A percentile compares a stretch with the other conserved stretches of the same genome.
These are phyloP conservation scores for Heliocidaris erythrogramma DNA, from an alignment of 35 echinoderm and acorn worm genomes.

Conservation along the genomic window DNA sequence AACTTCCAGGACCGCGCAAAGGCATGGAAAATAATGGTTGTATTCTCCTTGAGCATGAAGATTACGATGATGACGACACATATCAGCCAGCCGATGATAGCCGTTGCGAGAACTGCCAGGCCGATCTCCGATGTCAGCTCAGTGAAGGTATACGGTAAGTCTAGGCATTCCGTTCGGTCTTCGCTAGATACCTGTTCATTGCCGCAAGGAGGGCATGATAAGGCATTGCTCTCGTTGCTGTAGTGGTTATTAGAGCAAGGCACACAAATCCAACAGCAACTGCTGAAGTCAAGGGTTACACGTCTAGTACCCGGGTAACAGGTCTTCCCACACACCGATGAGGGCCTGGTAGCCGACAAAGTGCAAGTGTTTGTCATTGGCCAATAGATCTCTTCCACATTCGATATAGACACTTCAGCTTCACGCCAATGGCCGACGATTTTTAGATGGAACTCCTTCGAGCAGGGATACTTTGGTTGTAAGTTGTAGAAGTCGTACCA, in stretches of 20 bases:
- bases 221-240: constrained; percentile 51
- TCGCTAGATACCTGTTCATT: constrained; percentile 57
- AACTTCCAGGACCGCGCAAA: constrained; percentile 43
- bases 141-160: constrained; percentile 48
- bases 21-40: constrained; percentile 56
- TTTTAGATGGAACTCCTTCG: constrained; percentile 18
- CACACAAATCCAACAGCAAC: constrained; percentile 80
- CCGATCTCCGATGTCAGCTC: constrained; percentile 22
- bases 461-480: constrained; percentile 45
- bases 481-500: constrained; percentile 76
- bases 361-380: constrained; percentile 22
- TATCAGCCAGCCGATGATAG: constrained; percentile 41
- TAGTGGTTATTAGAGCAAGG: constrained; percentile 63
- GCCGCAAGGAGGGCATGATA: constrained; percentile 50
- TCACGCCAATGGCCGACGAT: constrained; percentile 45
- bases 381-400: constrained; percentile 47
- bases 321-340: constrained; percentile 58
- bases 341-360: neutral
- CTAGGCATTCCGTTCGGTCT: constrained; percentile 62
- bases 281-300: constrained; percentile 23
- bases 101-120: constrained; percentile 15
- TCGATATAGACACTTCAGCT: neutral
- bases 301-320: constrained; percentile 60
- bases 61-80: constrained; percentile 42
- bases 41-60: constrained; percentile 55